Base-by-base conservation (phyloP, 2,888 invertebrate genomes). In the Chrysomela aeneicollis region DNA sequence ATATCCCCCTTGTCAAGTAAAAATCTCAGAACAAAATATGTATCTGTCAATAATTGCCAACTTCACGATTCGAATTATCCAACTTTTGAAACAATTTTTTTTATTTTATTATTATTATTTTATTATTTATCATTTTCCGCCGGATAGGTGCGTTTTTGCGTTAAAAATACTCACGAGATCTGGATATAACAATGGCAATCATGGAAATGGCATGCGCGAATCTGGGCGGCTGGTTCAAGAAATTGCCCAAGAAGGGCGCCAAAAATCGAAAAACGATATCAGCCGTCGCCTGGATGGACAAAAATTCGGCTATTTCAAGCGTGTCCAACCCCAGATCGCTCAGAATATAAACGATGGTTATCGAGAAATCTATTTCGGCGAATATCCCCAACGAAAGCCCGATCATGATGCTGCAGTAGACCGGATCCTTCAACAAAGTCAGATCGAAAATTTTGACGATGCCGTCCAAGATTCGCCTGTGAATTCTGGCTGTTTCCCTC, bases 301-400 rank as follows among this genome's bases (percentile, higher is more conserved):
- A 87, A 46, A 89, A 79, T 19, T 82, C 84, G 0, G 90, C 90
- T 58, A 88, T 89, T 70, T 88, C 81, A 5, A 82, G 74, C 0
- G 86, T 89, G 32, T 84, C 81, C 72, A 89, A 86, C 19, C 85
- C 78, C 82, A 88, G 86, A 71, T 91, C 91, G 49, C 84, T 84
- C 17, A 91, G 79, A 63, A 91, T 90, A 53, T 91, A 88, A 1
- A 90, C 90, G 4, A 89, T 84, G 53, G 91, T 75, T 12, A 89
- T 77, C 0, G 90, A 87, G 76, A 91, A 91, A 74, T 90, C 91
- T 0, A 89, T 85, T 77, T 91, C 91, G 0, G 89, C 89, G 73
- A 89, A 89, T 6, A 89, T 85, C 0, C 90, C 90, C 35, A 90
- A 78, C 0, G 90, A 88, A 78, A 91, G 82, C 15, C 91, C 91